phyloP scores from a whole-genome alignment of 1,140 invertebrate species.

The Camponotus pennsylvanicus region DNA sequence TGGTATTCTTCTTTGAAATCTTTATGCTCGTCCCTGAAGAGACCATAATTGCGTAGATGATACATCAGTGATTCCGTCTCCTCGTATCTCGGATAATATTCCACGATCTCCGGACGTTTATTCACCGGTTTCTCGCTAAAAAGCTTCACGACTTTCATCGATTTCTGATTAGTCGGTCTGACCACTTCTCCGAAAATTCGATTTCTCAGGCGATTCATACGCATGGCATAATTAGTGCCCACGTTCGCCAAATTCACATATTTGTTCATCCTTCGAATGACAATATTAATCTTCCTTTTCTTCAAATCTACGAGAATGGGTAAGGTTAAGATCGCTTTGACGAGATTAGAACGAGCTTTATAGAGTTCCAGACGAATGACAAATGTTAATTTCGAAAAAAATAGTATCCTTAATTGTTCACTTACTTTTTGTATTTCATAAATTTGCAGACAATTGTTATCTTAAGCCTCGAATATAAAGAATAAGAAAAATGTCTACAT shows the following conservation, averaged over 20 bases:
- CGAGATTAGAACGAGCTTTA: neutral
- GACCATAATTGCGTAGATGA: constrained; percentile 91
- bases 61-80: constrained; percentile 92
- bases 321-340: neutral
- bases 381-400: neutral
- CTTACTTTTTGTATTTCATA: neutral
- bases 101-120: constrained; percentile 90
- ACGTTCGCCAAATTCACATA: constrained; percentile 90
- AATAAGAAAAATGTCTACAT: no score
- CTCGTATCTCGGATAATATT: constrained; percentile 95
- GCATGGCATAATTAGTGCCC: constrained; percentile 92
- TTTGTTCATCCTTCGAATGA: constrained; percentile 84
- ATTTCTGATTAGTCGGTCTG: constrained; percentile 90
- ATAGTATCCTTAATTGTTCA: neutral
- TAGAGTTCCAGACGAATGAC: neutral
- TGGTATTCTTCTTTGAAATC: constrained; percentile 97
- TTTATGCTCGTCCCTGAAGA: constrained; percentile 95
- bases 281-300: neutral
- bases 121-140: constrained; percentile 92
- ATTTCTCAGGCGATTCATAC: constrained; percentile 95
- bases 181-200: constrained; percentile 96
- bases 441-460: neutral
- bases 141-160: constrained; percentile 94
- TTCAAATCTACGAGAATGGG: neutral
- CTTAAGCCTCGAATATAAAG: no score